Evolutionary conservation across 2,113 vertebrate genomes (phyloP), one percentile per base, ranked within the genome.

Genomic region (Quiscalus mexicanus): DNA sequence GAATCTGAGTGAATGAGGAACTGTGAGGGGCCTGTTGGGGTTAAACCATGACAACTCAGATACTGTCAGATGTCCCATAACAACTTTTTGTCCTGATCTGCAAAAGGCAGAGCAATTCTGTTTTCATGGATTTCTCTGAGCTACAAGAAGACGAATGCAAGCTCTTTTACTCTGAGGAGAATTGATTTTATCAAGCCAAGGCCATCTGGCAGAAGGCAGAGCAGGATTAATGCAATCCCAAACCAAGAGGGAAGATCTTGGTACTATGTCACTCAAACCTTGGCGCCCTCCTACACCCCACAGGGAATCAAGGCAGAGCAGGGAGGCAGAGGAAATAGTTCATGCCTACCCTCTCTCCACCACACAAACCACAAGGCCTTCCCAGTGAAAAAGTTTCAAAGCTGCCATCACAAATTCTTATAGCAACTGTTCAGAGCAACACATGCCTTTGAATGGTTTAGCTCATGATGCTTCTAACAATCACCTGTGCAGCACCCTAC

Each of bases 401-500:
- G 45, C 27, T 69, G 47, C 18, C 20, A 6, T 45, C 23, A 62
- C 35, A 74, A 77, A 27, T 12, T 67, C 31, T 69, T 49, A 87
- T 6, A 5, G 13, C 3, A 39, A 12, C 6, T 4, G 8, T 55
- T 87, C 71, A 93, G 82, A 91, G 41, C 35, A 89, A 62, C 7
- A 1, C 8, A 35, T 10, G 8, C 27, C 45, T 94, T 65, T 76
- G 62, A 64, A 58, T 4, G 4, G 5, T n/a, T 96, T 49, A 2
- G 1, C 24, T 83, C 13, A 1, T 1, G 14, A 58, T 1, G 1
- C n/a, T 77, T 68, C 30, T 21, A 79, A 9, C 2, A 5, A 71
- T 45, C 21, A 45, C 21, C 39, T 3, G 0, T 20, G 37, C 20
- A 77, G n/a, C 15, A 73, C 53, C 5, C 0, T 1, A 11, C 22